Conservation (phyloP, 53 echinoderm and acorn worm species). For the Temnopleurus reevesii region DNA sequence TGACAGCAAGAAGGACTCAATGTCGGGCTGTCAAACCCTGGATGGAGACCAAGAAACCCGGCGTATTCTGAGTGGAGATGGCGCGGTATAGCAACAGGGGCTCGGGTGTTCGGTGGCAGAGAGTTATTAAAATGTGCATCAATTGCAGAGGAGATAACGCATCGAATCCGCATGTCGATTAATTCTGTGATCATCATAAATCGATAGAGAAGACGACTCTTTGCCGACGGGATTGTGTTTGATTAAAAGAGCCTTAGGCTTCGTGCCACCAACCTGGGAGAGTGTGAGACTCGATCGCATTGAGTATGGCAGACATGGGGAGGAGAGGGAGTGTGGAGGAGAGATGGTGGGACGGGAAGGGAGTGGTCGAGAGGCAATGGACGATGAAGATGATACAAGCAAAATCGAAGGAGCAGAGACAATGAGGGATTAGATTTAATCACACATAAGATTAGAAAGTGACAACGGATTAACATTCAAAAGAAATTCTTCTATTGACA, state of each 20-base stretch:
- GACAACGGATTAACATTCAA: no score
- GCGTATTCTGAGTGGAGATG: not conserved
- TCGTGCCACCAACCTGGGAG: constrained; percentile 15
- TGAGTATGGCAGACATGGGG: not conserved
- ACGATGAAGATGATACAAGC: not conserved
- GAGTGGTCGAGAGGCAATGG: not conserved
- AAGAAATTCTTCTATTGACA: no score
- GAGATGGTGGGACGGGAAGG: not conserved
- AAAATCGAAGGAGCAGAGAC: no score
- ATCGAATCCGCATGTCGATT: constrained; percentile 55
- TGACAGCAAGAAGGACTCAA: no score
- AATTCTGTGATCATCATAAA: constrained; percentile 64
- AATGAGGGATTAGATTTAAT: no score
- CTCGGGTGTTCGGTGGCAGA: constrained; percentile 24
- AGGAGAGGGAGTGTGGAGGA: not conserved
- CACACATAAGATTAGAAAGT: no score
- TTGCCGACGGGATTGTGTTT: constrained; percentile 49
- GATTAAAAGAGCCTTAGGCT: constrained; percentile 51
- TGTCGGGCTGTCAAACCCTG: not conserved
- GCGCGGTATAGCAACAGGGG: not conserved
- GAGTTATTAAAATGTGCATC: constrained; percentile 58
- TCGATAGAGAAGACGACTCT: constrained; percentile 53
- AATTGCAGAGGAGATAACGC: constrained; percentile 41
- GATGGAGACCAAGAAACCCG: not conserved
- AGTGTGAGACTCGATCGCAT: constrained; percentile 1